These are phyloP conservation scores for Nothoprocta pentlandii DNA, from an alignment of 2,113 vertebrate genomes.

Conservation along the genomic window DNA sequence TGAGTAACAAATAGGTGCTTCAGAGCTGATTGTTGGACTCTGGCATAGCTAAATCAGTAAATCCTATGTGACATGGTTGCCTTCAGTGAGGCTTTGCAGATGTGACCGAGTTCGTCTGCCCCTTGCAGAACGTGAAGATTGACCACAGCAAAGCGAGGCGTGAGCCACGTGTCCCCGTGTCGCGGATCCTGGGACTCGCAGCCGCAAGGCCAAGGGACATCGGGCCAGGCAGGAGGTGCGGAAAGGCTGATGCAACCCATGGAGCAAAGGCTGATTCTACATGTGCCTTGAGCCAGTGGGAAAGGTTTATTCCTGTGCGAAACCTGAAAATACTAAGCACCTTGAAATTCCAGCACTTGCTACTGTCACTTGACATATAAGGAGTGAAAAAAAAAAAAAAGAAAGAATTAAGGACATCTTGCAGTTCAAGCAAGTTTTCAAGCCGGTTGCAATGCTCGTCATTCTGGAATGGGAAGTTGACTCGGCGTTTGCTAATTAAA, in stretches of 20 bases:
- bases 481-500: constrained; percentile 36
- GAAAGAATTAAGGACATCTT: not conserved
- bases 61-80: not conserved
- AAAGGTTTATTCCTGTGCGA: constrained; percentile 19
- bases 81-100: not conserved
- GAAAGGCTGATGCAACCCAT: not conserved
- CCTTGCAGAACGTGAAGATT: not conserved
- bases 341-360: not conserved
- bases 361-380: not conserved
- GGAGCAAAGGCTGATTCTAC: not conserved
- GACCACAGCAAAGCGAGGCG: accelerated
- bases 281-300: not conserved
- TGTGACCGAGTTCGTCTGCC: not conserved
- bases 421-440: not conserved
- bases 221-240: not conserved
- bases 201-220: not conserved
- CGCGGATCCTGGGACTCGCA: not conserved
- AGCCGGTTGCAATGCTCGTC: not conserved
- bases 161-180: not conserved
- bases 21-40: not conserved
- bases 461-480: constrained; percentile 32
- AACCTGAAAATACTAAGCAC: not conserved
- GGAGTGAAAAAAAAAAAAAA: not conserved
- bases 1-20: not conserved
- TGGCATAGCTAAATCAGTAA: accelerated